Conservation (phyloP, 2,797 vertebrate genomes). For the Leptoclinus maculatus region DNA sequence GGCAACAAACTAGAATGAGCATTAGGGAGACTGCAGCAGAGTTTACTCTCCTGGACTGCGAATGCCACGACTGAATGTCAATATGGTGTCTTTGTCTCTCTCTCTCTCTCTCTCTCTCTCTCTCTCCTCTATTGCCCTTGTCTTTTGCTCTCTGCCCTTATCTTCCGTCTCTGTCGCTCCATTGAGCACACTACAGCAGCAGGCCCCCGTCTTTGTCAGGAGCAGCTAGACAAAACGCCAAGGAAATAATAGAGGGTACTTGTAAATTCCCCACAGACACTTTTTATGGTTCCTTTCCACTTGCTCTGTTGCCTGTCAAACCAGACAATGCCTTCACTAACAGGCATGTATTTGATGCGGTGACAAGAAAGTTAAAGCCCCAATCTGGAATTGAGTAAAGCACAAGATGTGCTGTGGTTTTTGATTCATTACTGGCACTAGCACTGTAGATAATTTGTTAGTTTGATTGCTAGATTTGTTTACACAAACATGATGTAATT, state of each 20-base stretch:
- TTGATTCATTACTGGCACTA: slow-evolving; percentile 1
- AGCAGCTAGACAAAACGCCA: slow-evolving; percentile 60
- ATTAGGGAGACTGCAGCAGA: slow-evolving; percentile 49
- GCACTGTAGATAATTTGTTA: neutral
- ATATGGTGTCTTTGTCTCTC: slow-evolving; percentile 35
- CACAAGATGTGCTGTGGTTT: neutral
- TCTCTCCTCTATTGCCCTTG: slow-evolving; percentile 36
- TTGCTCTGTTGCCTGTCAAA: slow-evolving; percentile 65
- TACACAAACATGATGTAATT: neutral
- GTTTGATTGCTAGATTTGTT: slow-evolving; percentile 16
- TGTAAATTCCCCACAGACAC: slow-evolving; percentile 72
- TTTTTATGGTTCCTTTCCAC: slow-evolving; percentile 66
- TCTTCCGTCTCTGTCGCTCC: slow-evolving; percentile 47
- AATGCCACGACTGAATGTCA: slow-evolving; percentile 60
- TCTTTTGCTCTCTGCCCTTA: slow-evolving; percentile 50
- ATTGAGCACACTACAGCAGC: slow-evolving; percentile 52
- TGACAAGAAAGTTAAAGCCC: slow-evolving; percentile 43
- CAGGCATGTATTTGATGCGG: slow-evolving; percentile 48
- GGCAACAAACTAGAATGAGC: slow-evolving; percentile 55
- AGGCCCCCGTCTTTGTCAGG: slow-evolving; percentile 55
- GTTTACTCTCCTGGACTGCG: slow-evolving; percentile 42
- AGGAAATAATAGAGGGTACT: slow-evolving; percentile 62
- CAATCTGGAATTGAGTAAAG: neutral
- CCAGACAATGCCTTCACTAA: slow-evolving; percentile 60
- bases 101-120: slow-evolving; percentile 6